Conservation (phyloP, 2,888 invertebrate species). For the Drosophila robusta region DNA sequence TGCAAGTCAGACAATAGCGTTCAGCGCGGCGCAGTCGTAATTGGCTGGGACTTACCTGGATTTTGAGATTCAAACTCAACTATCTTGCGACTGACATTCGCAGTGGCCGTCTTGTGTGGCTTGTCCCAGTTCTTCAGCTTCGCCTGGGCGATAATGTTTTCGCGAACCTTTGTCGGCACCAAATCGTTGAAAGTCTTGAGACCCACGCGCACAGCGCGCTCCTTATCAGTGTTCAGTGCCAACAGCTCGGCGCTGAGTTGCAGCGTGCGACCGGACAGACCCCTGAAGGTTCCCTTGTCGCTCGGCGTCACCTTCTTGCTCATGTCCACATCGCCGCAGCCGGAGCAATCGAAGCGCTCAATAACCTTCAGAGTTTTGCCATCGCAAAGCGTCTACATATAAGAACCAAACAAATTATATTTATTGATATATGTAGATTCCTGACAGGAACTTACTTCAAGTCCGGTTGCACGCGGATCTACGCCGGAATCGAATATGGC, state of each 20-base stretch:
- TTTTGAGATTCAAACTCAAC: constrained; percentile 90
- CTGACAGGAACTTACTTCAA: constrained; percentile 89
- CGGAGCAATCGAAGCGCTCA: constrained; percentile 97
- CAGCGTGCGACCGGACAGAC: constrained; percentile 94
- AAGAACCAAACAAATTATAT: neutral
- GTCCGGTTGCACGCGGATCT: constrained; percentile 97
- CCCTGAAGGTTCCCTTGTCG: constrained; percentile 91
- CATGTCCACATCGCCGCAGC: constrained; percentile 98
- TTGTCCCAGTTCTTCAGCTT: constrained; percentile 95
- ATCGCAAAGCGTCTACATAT: constrained; percentile 91
- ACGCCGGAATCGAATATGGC: constrained; percentile 99
- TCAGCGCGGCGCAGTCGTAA: neutral
- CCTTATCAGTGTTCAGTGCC: constrained; percentile 89
- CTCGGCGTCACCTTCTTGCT: constrained; percentile 89
- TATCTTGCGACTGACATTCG: constrained; percentile 91
- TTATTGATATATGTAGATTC: neutral
- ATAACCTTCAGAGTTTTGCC: constrained; percentile 95
- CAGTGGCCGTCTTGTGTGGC: constrained; percentile 91
- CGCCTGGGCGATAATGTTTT: constrained; percentile 91
- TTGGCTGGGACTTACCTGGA: constrained; percentile 84
- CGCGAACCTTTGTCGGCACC: constrained; percentile 93
- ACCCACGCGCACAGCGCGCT: constrained; percentile 94
- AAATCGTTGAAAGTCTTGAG: constrained; percentile 93
- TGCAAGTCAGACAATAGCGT: constrained; percentile 25
- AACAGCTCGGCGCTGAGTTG: constrained; percentile 86